A percentile compares a stretch with the other conserved stretches of the same genome.
Evolutionary conservation across 2,113 vertebrate species (phyloP).

Genomic region (Salvelinus fontinalis): DNA sequence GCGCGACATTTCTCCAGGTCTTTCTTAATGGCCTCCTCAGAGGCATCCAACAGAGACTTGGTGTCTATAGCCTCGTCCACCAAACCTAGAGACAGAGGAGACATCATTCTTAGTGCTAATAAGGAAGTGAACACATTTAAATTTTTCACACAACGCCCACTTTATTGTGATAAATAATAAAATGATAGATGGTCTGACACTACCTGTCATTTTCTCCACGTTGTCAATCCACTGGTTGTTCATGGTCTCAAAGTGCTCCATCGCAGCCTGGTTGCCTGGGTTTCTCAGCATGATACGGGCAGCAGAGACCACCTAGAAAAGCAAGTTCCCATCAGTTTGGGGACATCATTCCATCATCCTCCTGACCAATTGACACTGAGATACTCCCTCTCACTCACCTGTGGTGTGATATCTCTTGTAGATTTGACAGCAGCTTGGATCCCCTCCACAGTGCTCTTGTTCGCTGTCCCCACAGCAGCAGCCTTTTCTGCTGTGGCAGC

Average conservation of each 20-base stretch:
- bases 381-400: conserved; percentile 69
- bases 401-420: conserved; percentile 92
- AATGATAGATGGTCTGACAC: not conserved
- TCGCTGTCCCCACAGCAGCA: conserved; percentile 94
- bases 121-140: too few species aligned
- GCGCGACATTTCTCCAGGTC: conserved; percentile 96
- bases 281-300: conserved; percentile 95
- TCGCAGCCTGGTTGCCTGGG: conserved; percentile 95
- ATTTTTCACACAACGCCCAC: too few species aligned
- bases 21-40: conserved; percentile 97
- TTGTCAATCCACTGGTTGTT: conserved; percentile 99
- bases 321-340: conserved; percentile 10
- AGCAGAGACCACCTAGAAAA: conserved; percentile 87
- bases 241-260: conserved; percentile 98
- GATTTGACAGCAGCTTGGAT: conserved; percentile 96
- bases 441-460: conserved; percentile 93
- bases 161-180: not conserved
- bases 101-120: too few species aligned
- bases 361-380: not conserved
- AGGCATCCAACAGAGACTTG: conserved; percentile 93
- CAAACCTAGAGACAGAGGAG: conserved; percentile 74
- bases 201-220: conserved; percentile 98
- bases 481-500: conserved; percentile 97
- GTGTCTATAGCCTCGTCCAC: conserved; percentile 99
- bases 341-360: not conserved